These are phyloP conservation scores for Peromyscus melanophrys DNA, from an alignment of 2,797 vertebrate genomes.

Conservation along the genomic window DNA sequence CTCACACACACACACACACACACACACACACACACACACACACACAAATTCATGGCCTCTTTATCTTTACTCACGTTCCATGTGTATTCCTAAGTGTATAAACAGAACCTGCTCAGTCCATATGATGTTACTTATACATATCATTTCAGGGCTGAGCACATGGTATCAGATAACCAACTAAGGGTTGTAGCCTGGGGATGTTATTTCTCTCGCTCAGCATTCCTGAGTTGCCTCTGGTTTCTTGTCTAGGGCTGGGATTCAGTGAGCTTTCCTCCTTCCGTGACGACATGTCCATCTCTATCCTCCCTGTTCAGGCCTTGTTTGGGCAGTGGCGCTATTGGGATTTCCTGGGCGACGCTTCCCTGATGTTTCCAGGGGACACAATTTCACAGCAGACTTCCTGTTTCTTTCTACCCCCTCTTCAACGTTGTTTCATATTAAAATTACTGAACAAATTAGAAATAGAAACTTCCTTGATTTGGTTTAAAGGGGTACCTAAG, in stretches of 20 bases:
- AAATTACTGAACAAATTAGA: slow-evolving; percentile 7
- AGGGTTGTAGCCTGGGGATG: background rate
- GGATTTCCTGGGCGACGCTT: background rate
- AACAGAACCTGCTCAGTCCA: background rate
- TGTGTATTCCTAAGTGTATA: background rate
- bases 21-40: no score
- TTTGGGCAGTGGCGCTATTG: background rate
- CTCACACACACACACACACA: no score
- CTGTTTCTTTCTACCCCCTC: background rate
- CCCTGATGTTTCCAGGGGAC: background rate
- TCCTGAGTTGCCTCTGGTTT: background rate
- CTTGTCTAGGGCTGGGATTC: background rate
- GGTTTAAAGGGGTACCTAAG: background rate
- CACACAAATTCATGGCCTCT: background rate
- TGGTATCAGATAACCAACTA: no score
- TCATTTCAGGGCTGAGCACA: background rate
- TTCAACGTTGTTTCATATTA: background rate
- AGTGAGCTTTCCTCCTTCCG: background rate
- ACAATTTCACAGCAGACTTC: background rate
- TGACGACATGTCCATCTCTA: no score
- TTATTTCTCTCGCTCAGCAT: no score
- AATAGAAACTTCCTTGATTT: background rate
- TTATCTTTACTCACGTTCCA: background rate
- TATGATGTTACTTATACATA: no score
- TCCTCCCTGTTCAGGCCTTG: background rate